Percentiles rank a stretch among this genome's conserved stretches.
phyloP scores from a whole-genome alignment of 2,888 invertebrate genomes.

The Trissolcus japonicus region DNA sequence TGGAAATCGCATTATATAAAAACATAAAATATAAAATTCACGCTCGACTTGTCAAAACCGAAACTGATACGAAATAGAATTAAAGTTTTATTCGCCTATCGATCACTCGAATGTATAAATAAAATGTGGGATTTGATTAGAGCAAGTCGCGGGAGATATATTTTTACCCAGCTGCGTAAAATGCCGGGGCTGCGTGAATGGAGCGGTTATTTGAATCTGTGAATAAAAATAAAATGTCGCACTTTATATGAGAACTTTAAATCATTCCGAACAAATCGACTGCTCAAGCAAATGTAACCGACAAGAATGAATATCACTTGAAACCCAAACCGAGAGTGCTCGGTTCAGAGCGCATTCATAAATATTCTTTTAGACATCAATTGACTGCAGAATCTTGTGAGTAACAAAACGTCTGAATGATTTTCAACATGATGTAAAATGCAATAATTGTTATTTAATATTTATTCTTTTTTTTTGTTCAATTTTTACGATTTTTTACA shows the following conservation, averaged over 20 bases:
- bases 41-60: constrained; percentile 1
- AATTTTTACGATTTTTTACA: not conserved
- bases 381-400: constrained; percentile 9
- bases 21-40: constrained; percentile 8
- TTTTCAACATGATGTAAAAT: too few relatives aligned
- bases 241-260: constrained; percentile 38
- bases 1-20: not conserved
- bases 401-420: too few relatives aligned
- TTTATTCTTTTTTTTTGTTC: not conserved
- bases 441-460: too few relatives aligned
- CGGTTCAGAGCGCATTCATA: constrained; percentile 28
- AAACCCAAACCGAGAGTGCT: constrained; percentile 36
- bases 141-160: constrained; percentile 20
- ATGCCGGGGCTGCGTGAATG: constrained; percentile 29
- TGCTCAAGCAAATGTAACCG: constrained; percentile 53
- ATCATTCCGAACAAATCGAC: constrained; percentile 54
- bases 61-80: constrained; percentile 15
- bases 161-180: constrained; percentile 38
- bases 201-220: constrained; percentile 44
- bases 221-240: constrained; percentile 51
- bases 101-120: constrained; percentile 15
- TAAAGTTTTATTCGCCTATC: constrained; percentile 15
- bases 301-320: constrained; percentile 43
- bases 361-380: constrained; percentile 26
- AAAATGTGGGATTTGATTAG: constrained; percentile 32